Evolutionary conservation across 2,113 vertebrate species (phyloP).

Genomic region (Nothocercus julius): DNA sequence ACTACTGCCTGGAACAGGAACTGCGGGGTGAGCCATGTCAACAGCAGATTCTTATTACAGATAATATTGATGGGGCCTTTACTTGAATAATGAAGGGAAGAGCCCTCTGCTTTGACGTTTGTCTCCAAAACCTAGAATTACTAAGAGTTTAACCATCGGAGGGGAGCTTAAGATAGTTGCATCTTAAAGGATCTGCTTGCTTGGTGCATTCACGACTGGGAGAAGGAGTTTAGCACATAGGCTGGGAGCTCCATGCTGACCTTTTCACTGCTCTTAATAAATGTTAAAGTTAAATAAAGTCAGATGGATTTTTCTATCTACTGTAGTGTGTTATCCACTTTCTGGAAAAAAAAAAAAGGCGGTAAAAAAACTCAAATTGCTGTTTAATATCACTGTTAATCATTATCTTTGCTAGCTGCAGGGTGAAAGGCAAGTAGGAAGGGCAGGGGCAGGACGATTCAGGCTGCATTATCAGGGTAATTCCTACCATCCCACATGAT

Average conservation of each 20-base stretch:
- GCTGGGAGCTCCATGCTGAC: slow-evolving; percentile 54
- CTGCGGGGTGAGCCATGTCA: slow-evolving; percentile 76
- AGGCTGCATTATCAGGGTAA: slow-evolving; percentile 42
- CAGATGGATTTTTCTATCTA: slow-evolving; percentile 73
- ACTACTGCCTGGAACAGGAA: slow-evolving; percentile 75
- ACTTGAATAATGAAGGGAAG: slow-evolving; percentile 78
- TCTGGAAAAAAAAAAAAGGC: background rate
- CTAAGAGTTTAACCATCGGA: slow-evolving; percentile 73
- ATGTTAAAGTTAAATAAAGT: slow-evolving; percentile 74
- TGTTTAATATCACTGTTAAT: slow-evolving; percentile 73
- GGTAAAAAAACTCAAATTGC: slow-evolving; percentile 44
- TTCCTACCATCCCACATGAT: slow-evolving; percentile 29
- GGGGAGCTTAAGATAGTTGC: slow-evolving; percentile 76
- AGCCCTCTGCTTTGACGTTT: slow-evolving; percentile 77
- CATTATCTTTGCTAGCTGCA: slow-evolving; percentile 70
- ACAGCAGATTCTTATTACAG: slow-evolving; percentile 81
- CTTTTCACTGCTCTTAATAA: slow-evolving; percentile 77
- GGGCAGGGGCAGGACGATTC: slow-evolving; percentile 45
- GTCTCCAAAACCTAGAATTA: slow-evolving; percentile 79
- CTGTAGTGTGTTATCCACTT: slow-evolving; percentile 67
- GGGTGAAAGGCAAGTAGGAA: slow-evolving; percentile 46
- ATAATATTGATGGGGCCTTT: slow-evolving; percentile 79
- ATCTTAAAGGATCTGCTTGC: slow-evolving; percentile 76
- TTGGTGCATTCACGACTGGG: slow-evolving; percentile 66
- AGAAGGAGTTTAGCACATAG: slow-evolving; percentile 65